phyloP scores from a whole-genome alignment of 2,888 invertebrate genomes.

The Drosophila yooni region DNA sequence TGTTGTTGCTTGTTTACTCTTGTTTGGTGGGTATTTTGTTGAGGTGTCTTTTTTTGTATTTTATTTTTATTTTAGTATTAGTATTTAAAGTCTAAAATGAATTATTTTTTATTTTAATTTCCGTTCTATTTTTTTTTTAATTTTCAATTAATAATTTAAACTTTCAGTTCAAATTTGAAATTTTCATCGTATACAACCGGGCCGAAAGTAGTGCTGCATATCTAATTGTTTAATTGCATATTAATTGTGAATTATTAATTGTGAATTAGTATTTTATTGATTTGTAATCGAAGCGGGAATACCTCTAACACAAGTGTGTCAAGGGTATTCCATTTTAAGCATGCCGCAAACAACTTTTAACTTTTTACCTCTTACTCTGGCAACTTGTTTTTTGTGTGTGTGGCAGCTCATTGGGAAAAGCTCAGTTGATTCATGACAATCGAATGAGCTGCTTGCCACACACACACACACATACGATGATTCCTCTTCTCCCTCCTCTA shows the following conservation, averaged over 20 bases:
- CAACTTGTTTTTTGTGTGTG: slow-evolving; percentile 8
- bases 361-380: not conserved
- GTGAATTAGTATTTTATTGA: not conserved
- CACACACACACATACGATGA: slow-evolving; percentile 9
- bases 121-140: too few relatives aligned
- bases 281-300: not conserved
- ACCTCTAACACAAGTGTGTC: not conserved
- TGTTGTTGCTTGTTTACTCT: not conserved
- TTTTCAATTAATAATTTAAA: too few relatives aligned
- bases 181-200: too few relatives aligned
- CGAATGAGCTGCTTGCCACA: slow-evolving; percentile 26
- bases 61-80: too few relatives aligned
- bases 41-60: not conserved
- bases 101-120: too few relatives aligned
- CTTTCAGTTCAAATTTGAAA: too few relatives aligned
- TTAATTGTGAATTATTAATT: too few relatives aligned
- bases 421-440: slow-evolving; percentile 70
- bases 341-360: not conserved
- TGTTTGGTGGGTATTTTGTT: not conserved
- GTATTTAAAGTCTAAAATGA: not conserved
- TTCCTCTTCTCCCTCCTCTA: not conserved
- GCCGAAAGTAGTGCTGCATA: too few relatives aligned
- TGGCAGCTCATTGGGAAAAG: slow-evolving; percentile 41
- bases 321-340: slow-evolving; percentile 9
- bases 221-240: too few relatives aligned